Base-by-base conservation (phyloP, 2,888 invertebrate genomes). In the Drosophila meridionalis region DNA sequence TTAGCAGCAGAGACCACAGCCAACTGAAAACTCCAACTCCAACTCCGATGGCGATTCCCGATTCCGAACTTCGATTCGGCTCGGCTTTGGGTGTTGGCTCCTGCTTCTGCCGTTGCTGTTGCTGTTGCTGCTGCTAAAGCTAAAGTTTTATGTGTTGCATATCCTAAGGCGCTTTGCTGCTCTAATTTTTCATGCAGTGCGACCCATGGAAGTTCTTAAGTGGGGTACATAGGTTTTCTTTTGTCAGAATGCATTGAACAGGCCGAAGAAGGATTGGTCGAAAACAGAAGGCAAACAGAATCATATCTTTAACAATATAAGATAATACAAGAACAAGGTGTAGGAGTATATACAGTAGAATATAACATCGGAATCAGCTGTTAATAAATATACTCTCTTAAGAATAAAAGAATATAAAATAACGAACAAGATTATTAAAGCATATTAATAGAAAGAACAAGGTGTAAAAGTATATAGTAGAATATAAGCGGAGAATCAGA, bases 91-190 rank as follows among this genome's bases (percentile, higher is more conserved):
- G 7, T 55, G 53, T 56, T 62, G 52, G 65, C 34, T 52, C 4
- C 48, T 48, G 48, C 26, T 26, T 7, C n/a, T 50, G 30, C 14
- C 30, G 48, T 12, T 14, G 48, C 50, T 64, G 67, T 47, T 47
- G 55, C 14, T 48, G 48, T 12, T 14, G 48, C 50, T 64, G 67
- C 52, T 47, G 55, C 50, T 65, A 36, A 43, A 62, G 68, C 58
- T 56, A 62, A 87, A 83, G 76, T 84, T 83, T 82, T 88, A 78
- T 86, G 84, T 87, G 87, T 87, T 89, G 86, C 82, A 84, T 80
- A 84, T 73, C 89, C 82, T 67, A 56, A 80, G 86, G 86, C 89
- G 86, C 76, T 87, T 76, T 75, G 68, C 73, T 84, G 89, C 59
- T 87, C 86, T 78, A 84, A 87, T 86, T 86, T 87, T 84, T 74